phyloP scores from a whole-genome alignment of 2,888 invertebrate genomes.

The Elysia crispata region DNA sequence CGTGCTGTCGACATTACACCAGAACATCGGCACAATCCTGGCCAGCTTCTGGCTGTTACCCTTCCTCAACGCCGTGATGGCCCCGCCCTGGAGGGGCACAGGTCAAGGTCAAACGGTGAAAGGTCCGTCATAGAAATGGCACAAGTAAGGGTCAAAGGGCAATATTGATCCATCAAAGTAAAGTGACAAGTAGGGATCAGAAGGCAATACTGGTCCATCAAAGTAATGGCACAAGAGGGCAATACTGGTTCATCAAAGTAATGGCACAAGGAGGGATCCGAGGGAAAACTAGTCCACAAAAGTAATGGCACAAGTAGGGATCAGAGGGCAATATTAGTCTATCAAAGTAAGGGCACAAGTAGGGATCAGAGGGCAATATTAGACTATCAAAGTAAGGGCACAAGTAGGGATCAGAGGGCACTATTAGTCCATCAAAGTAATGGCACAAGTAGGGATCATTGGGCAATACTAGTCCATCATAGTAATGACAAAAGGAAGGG shows the following conservation, averaged over 20 bases:
- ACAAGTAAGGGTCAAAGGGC: neutral
- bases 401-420: no score
- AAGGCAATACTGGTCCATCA: no score
- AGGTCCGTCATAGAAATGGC: neutral
- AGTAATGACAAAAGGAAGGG: no score
- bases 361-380: neutral
- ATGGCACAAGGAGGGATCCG: no score
- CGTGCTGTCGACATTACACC: constrained; percentile 46
- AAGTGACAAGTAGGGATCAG: neutral
- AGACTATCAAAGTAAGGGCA: neutral
- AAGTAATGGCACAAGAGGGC: no score
- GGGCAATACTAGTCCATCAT: no score
- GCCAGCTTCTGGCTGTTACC: constrained; percentile 40
- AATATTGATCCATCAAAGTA: neutral
- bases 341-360: neutral
- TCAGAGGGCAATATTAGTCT: no score
- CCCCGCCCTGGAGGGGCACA: constrained; percentile 24
- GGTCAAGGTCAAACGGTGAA: neutral
- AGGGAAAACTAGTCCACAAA: no score
- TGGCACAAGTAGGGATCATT: no score
- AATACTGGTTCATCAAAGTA: no score
- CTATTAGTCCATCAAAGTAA: no score
- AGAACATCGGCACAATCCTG: constrained; percentile 32
- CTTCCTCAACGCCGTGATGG: constrained; percentile 28
- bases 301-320: no score